Evolutionary conservation across 2,113 vertebrate species (phyloP), one percentile per base, ranked within the genome.

Genomic region (Corydoras maculifer): DNA sequence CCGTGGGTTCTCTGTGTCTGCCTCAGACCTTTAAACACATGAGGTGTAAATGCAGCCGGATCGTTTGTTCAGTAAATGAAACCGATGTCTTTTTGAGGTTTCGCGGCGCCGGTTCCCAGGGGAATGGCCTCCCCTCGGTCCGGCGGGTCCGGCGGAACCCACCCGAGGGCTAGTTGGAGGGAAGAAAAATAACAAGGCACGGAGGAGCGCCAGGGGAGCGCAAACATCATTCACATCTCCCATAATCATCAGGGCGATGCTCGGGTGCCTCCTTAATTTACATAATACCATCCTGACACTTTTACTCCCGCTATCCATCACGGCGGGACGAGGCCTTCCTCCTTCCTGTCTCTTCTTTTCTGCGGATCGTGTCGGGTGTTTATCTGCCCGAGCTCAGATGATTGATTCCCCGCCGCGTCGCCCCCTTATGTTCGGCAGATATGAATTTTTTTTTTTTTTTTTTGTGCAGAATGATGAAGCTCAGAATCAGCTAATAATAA

Each of bases 191-290:
- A 93, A 94, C 90, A 93, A 92, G 93, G 84, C 88, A 82, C 82
- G 54, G 77, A 35, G 62, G 80, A 82, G 86, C 77, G 90, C 87
- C 92, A 89, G 83, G 92, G 91, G 93, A 94, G 86, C 81, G 70
- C 82, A 85, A 85, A 83, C 87, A 90, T 87, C 84, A 92, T 88
- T 95, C 91, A 84, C 88, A 88, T 89, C 89, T 87, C 85, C 89
- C 90, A 86, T 92, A 93, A 94, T 93, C 93, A 94, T 90, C 91
- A 93, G 92, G 85, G 91, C 91, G 86, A 90, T 90, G 90, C 90
- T 90, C 84, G 84, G 87, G 92, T 92, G 91, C 88, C 91, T 91
- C 76, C 82, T 88, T 89, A 84, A 94, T 96, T 96, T 97, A 91
- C 94, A 94, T 96, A 92, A 91, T 88, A 88, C 88, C 87, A 85